Conservation (phyloP, 2,113 vertebrate species). For the Tonatia bakeri region DNA sequence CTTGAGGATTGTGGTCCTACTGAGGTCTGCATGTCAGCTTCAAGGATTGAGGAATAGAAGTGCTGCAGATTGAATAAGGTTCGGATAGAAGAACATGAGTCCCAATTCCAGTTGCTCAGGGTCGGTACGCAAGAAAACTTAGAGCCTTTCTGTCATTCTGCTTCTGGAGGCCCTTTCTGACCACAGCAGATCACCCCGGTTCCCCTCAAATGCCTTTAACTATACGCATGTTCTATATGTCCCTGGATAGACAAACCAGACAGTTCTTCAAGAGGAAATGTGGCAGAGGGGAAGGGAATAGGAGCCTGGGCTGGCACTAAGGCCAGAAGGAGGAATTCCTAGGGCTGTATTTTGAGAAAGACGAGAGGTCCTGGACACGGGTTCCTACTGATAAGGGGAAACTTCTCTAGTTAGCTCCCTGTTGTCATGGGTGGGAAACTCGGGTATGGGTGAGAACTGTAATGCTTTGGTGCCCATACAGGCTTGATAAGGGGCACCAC, state of each 20-base stretch:
- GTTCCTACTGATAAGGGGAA: neutral
- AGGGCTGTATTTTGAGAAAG: neutral
- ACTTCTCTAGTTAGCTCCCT: neutral
- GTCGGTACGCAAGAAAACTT: neutral
- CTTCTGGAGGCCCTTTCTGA: neutral
- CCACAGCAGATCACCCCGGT: neutral
- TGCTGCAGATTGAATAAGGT: neutral
- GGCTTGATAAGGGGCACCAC: neutral
- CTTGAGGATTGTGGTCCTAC: neutral
- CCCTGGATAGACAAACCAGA: neutral
- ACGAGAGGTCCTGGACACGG: neutral
- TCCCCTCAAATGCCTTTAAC: neutral
- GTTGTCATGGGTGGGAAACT: neutral
- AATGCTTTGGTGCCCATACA: neutral
- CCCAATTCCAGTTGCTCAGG: neutral
- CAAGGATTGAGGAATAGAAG: neutral
- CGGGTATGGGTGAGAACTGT: neutral
- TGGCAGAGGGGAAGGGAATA: neutral
- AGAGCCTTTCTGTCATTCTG: neutral
- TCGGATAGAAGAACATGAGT: neutral
- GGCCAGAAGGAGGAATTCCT: neutral
- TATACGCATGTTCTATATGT: neutral
- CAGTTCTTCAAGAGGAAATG: neutral
- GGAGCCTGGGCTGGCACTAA: neutral
- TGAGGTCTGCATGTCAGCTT: neutral